Percentiles rank a stretch among this genome's conserved stretches.
Conservation (phyloP, 2,113 vertebrate species). For the Zosterops borbonicus region DNA sequence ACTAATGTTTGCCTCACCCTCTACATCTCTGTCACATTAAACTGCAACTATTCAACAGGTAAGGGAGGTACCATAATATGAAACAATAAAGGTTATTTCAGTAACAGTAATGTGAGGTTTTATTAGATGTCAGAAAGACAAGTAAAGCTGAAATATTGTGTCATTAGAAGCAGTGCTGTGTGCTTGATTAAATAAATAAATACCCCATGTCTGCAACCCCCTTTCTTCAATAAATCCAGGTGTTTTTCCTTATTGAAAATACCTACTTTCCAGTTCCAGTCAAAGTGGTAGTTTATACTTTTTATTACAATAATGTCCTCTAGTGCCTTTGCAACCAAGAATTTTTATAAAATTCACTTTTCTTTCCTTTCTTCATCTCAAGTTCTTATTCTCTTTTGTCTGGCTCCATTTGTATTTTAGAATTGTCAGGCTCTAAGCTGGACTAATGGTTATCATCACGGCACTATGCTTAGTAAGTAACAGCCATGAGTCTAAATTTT, state of each 20-base stretch:
- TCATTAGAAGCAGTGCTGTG: background rate
- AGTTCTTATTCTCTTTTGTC: background rate
- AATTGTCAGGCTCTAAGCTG: background rate
- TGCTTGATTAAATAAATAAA: background rate
- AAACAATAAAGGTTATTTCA: background rate
- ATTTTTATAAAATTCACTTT: background rate
- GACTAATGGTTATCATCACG: background rate
- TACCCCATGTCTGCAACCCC: background rate
- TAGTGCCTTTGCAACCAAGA: background rate
- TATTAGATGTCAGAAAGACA: background rate
- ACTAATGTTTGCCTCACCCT: background rate
- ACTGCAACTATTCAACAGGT: background rate
- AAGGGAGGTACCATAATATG: background rate
- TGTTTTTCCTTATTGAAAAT: background rate
- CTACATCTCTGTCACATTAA: background rate
- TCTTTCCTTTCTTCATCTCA: background rate
- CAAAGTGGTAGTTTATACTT: background rate
- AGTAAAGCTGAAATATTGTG: background rate
- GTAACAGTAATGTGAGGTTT: background rate
- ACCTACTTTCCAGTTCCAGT: background rate
- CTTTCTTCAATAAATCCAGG: fast-evolving
- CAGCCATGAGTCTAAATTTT: background rate
- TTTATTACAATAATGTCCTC: background rate
- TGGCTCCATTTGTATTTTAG: background rate
- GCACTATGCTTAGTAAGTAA: background rate